Evolutionary conservation across 2,113 vertebrate species (phyloP), one percentile per base, ranked within the genome.

Genomic region (Tyrannus savana): DNA sequence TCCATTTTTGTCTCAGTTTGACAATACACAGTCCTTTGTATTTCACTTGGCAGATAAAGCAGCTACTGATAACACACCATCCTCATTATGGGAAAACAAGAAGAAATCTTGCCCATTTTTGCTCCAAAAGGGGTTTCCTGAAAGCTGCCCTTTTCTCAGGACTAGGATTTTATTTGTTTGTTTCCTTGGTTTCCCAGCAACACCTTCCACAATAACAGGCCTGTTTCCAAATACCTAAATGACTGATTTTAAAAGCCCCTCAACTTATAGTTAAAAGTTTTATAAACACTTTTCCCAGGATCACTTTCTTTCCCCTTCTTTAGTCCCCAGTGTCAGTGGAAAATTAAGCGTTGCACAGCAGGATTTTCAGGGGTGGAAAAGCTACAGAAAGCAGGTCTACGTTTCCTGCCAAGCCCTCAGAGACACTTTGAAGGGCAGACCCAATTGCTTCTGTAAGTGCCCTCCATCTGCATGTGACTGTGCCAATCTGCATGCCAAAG

Each of bases 101-200:
- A 73, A 67, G 41, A 76, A 87, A 63, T 68, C 39, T 41, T 95
- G 77, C 64, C 86, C 14, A 0, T 17, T 91, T 84, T 56, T 87
- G 24, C 73, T 88, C 30, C 64, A 63, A 22, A 91, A 90, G n/a
- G 50, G 27, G 35, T 74, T 86, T 84, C 80, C 91, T 93, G 79
- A 80, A 86, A 80, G 82, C 83, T 58, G 15, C 41, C 55, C 30
- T 84, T 77, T 95, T 71, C 79, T 89, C 64, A 83, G 50, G 85
- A 52, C 44, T 33, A 42, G 24, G 21, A 37, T 75, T 77, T 87
- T 76, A 78, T 78, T 84, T 90, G 39, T 81, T 88, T 81, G 39
- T 77, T 88, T 82, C 89, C n/a, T 0, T 75, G 56, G 89, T 96
- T 81, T 89, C 95, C 93, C 78, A 95, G 95, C 95, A 96, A 97